A percentile compares a stretch with the other conserved stretches of the same genome.
These are phyloP conservation scores for Perdita meconis DNA, from an alignment of 2,888 invertebrate genomes.

Conservation along the genomic window DNA sequence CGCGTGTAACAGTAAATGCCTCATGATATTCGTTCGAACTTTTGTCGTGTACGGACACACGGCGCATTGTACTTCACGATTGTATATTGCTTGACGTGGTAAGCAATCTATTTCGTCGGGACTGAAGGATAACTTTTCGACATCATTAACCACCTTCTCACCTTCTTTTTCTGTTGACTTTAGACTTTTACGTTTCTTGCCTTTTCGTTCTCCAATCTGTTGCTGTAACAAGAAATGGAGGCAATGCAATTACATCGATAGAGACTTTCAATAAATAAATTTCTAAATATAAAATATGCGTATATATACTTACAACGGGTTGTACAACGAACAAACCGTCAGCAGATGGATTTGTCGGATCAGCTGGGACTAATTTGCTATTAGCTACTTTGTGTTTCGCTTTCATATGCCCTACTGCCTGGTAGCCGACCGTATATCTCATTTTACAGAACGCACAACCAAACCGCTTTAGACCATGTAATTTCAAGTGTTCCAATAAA, in stretches of 20 bases:
- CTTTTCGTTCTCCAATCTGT: slow-evolving; percentile 59
- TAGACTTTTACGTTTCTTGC: slow-evolving; percentile 72
- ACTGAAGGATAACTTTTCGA: slow-evolving; percentile 82
- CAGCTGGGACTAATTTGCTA: slow-evolving; percentile 84
- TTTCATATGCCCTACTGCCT: slow-evolving; percentile 85
- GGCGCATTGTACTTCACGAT: slow-evolving; percentile 87
- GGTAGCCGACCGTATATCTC: slow-evolving; percentile 75
- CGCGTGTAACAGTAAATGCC: slow-evolving; percentile 89
- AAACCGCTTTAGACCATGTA: slow-evolving; percentile 87
- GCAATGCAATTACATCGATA: too few species aligned
- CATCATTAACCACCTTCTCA: slow-evolving; percentile 68
- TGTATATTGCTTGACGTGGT: slow-evolving; percentile 88
- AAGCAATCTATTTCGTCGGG: slow-evolving; percentile 88
- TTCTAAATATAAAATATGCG: too few species aligned
- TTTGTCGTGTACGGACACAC: slow-evolving; percentile 89
- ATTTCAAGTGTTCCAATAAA: slow-evolving; percentile 86
- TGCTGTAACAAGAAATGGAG: slow-evolving; percentile 1
- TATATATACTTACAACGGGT: slow-evolving; percentile 79
- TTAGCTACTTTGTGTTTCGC: slow-evolving; percentile 84
- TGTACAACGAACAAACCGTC: slow-evolving; percentile 85
- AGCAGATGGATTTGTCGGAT: slow-evolving; percentile 84
- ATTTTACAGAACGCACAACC: slow-evolving; percentile 87
- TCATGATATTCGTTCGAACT: slow-evolving; percentile 89
- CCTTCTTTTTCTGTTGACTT: slow-evolving; percentile 62
- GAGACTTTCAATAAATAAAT: too few species aligned